phyloP scores from a whole-genome alignment of 2,113 vertebrate species.

The Microcebus murinus region DNA sequence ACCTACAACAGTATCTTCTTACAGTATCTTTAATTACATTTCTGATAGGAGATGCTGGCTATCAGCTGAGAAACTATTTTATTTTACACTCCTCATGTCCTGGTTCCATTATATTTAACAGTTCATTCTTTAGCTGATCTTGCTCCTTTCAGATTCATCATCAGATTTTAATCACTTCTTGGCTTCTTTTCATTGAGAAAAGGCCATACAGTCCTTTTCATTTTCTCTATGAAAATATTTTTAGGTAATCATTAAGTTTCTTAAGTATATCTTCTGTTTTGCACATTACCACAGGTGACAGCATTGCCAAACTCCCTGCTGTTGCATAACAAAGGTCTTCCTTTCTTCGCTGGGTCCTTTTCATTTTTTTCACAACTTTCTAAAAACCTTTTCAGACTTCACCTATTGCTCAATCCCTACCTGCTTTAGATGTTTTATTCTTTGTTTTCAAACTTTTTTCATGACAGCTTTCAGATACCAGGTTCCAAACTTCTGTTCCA shows the following conservation, averaged over 20 bases:
- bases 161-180: neutral
- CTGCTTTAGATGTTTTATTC: neutral
- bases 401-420: neutral
- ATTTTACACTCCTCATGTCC: neutral
- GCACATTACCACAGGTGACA: neutral
- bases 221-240: slow-evolving; percentile 3
- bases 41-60: neutral
- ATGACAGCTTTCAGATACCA: neutral
- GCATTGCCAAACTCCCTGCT: neutral
- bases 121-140: neutral
- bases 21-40: neutral
- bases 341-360: neutral
- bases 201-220: neutral
- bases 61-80: neutral
- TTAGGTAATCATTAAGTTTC: neutral
- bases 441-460: neutral
- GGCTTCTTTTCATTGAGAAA: neutral
- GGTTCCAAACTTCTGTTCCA: neutral
- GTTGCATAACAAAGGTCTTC: neutral
- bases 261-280: neutral
- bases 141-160: neutral
- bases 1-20: neutral
- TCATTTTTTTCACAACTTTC: too few relatives aligned
- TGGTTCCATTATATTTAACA: neutral
- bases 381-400: neutral